phyloP scores from a whole-genome alignment of 2,888 invertebrate species.

The Empis livida region DNA sequence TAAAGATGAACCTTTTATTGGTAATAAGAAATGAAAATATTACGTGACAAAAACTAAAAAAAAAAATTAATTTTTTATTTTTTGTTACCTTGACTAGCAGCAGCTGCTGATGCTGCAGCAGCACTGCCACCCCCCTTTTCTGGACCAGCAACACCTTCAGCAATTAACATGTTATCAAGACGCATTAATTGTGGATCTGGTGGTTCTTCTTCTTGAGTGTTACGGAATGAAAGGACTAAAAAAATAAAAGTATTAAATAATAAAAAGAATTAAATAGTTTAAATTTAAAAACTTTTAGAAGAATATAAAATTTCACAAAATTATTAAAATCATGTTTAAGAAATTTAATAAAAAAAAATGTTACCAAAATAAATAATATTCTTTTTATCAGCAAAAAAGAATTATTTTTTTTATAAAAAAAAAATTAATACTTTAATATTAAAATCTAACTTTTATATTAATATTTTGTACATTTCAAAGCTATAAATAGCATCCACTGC shows the following conservation, averaged over 20 bases:
- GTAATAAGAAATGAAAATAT: slow-evolving; percentile 5
- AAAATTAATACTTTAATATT: too few species aligned
- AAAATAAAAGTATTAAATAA: slow-evolving; percentile 10
- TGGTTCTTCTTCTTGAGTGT: slow-evolving; percentile 96
- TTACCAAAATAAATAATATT: too few species aligned
- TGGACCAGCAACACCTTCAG: slow-evolving; percentile 95
- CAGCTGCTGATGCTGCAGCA: slow-evolving; percentile 79
- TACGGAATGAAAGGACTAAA: slow-evolving; percentile 81
- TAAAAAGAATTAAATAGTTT: background rate
- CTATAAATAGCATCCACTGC: too few species aligned
- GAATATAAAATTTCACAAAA: too few species aligned
- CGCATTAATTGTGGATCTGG: slow-evolving; percentile 98
- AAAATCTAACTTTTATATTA: too few species aligned
- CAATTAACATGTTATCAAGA: slow-evolving; percentile 96
- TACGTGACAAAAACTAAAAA: too few species aligned
- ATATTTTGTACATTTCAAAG: too few species aligned
- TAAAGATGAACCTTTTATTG: slow-evolving; percentile 25
- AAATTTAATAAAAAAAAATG: too few species aligned
- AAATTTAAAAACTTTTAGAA: too few species aligned
- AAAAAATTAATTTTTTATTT: background rate
- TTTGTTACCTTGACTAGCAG: slow-evolving; percentile 58
- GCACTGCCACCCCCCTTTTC: slow-evolving; percentile 84
- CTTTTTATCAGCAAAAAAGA: too few species aligned
- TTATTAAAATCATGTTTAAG: too few species aligned
- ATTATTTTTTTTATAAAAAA: too few species aligned